phyloP scores from a whole-genome alignment of 2,888 invertebrate genomes.

The Drosophila colorata region DNA sequence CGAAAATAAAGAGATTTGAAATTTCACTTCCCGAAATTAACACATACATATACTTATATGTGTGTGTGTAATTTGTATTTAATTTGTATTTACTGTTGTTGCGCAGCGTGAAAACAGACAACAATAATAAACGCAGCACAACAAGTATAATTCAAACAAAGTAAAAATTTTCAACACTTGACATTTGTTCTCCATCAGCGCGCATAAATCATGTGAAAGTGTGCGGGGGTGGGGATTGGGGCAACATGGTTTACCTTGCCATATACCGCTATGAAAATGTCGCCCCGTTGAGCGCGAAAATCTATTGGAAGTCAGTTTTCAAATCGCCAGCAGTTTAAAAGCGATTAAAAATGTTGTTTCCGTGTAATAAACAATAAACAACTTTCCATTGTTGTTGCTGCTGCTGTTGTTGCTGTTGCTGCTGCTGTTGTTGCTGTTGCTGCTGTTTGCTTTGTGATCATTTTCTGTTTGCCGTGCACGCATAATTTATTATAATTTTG shows the following conservation, averaged over 20 bases:
- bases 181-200: conserved; percentile 50
- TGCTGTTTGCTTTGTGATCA: conserved; percentile 34
- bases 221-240: not conserved
- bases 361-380: conserved; percentile 74
- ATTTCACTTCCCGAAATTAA: conserved; percentile 63
- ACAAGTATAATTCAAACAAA: conserved; percentile 34
- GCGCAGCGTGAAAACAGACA: conserved; percentile 31
- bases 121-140: conserved; percentile 16
- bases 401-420: conserved; percentile 39
- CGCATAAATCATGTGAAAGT: conserved; percentile 8
- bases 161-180: conserved; percentile 36
- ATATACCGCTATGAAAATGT: conserved; percentile 53
- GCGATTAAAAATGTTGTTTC: conserved; percentile 63
- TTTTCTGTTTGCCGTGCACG: conserved; percentile 53
- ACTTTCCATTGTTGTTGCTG: conserved; percentile 62
- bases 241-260: conserved; percentile 37
- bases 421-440: conserved; percentile 26
- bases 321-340: conserved; percentile 40
- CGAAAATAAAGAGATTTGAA: conserved; percentile 40
- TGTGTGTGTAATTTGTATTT: conserved; percentile 42
- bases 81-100: conserved; percentile 42
- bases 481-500: conserved; percentile 82
- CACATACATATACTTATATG: conserved; percentile 14
- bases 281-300: conserved; percentile 31
- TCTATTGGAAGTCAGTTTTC: conserved; percentile 29